phyloP scores from a whole-genome alignment of 2,888 invertebrate genomes.

The Phaedon cochleariae region DNA sequence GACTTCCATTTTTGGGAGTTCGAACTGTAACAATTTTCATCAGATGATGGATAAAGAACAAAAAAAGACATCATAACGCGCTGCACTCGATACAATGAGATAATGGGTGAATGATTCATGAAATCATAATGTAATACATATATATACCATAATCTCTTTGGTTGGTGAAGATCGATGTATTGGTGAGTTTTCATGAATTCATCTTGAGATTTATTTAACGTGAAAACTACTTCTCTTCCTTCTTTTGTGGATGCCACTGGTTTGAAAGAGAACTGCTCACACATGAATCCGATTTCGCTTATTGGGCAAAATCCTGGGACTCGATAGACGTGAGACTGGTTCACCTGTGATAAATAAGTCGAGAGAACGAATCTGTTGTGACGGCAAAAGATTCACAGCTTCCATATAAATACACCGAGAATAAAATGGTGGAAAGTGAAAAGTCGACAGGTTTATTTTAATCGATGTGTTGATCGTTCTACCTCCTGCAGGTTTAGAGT shows the following conservation, averaged over 20 bases:
- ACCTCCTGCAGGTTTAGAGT: conserved; percentile 43
- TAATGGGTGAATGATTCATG: no score
- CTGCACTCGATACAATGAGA: no score
- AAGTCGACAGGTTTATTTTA: conserved; percentile 45
- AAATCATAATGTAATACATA: no score
- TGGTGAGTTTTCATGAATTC: no score
- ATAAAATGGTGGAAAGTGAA: conserved; percentile 24
- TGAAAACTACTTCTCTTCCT: background rate
- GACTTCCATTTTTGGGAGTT: no score
- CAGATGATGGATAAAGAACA: no score
- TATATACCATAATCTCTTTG: no score
- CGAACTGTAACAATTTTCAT: no score
- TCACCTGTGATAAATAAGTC: conserved; percentile 46
- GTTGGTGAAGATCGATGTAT: no score
- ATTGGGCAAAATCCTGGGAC: conserved; percentile 7
- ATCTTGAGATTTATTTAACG: background rate
- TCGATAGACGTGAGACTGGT: conserved; percentile 4
- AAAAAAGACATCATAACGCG: no score
- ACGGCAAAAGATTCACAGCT: conserved; percentile 38
- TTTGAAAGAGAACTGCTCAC: background rate
- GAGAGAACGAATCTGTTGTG: conserved; percentile 41
- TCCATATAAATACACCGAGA: conserved; percentile 44
- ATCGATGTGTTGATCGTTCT: conserved; percentile 40
- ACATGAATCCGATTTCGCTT: conserved; percentile 8
- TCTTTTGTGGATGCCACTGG: background rate